These are phyloP conservation scores for Euzophera pinguis DNA, from an alignment of 2,888 invertebrate species.

Conservation along the genomic window DNA sequence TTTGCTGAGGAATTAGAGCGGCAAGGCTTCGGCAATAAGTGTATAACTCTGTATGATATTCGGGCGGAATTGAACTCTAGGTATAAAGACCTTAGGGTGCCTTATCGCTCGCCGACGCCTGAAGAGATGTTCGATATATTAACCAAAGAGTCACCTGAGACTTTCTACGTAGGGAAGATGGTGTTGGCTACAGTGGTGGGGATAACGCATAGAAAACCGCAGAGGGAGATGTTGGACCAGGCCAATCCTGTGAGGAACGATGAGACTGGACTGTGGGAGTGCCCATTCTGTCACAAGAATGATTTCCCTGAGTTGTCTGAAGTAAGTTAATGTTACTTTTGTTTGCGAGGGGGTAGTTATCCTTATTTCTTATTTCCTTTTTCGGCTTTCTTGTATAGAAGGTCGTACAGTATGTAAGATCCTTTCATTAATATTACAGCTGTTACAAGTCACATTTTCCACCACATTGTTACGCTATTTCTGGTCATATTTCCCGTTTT, in stretches of 20 bases:
- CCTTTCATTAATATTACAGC: too few relatives aligned
- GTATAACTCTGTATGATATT: conserved; percentile 98
- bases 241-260: conserved; percentile 97
- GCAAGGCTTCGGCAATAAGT: conserved; percentile 93
- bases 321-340: conserved; percentile 40
- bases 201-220: conserved; percentile 92
- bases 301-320: conserved; percentile 97
- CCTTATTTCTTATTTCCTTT: too few relatives aligned
- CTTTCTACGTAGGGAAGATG: conserved; percentile 94
- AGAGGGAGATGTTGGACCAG: conserved; percentile 95
- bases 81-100: conserved; percentile 92
- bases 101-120: conserved; percentile 87
- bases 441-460: too few relatives aligned
- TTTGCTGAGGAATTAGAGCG: conserved; percentile 98
- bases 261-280: conserved; percentile 97
- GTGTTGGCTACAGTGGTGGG: conserved; percentile 89
- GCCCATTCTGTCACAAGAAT: conserved; percentile 97
- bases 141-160: conserved; percentile 97
- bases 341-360: too few relatives aligned
- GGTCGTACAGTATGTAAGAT: too few relatives aligned
- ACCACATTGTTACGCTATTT: too few relatives aligned
- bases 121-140: conserved; percentile 97
- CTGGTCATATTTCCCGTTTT: too few relatives aligned
- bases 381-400: too few relatives aligned
- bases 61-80: conserved; percentile 96